Evolutionary conservation across 1,140 invertebrate genomes (phyloP).

Genomic region (Lepidurus couesii): DNA sequence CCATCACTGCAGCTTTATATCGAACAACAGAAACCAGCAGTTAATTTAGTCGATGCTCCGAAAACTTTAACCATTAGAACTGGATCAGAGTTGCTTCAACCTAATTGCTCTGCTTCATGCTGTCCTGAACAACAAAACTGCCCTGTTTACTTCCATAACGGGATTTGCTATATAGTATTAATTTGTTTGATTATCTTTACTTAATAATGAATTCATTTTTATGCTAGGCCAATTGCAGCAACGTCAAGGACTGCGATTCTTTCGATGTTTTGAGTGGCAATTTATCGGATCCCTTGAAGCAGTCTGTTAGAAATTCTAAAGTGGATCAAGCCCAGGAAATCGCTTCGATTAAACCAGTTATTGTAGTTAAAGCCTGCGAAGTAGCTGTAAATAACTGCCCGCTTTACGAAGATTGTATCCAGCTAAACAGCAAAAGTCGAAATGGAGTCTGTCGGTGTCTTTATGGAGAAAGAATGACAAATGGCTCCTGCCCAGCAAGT

Average conservation of each 20-base stretch:
- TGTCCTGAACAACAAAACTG: conserved; percentile 63
- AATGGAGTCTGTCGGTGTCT: background rate
- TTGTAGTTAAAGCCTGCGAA: conserved; percentile 26
- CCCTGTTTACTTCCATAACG: conserved; percentile 68
- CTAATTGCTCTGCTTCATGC: conserved; percentile 49
- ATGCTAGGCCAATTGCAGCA: background rate
- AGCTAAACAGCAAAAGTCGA: background rate
- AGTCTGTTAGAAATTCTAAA: background rate
- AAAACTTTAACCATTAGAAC: background rate
- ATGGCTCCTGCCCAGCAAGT: background rate
- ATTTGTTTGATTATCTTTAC: conserved; percentile 14
- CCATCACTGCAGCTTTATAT: background rate
- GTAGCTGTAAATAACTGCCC: conserved; percentile 29
- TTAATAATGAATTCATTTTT: conserved; percentile 14
- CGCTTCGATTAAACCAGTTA: conserved; percentile 42
- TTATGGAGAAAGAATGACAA: conserved; percentile 5
- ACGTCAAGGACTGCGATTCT: conserved; percentile 25
- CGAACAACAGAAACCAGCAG: background rate
- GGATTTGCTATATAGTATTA: conserved; percentile 64
- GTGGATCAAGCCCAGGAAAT: conserved; percentile 59
- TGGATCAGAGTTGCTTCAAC: background rate
- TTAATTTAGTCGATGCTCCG: background rate
- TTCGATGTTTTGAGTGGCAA: conserved; percentile 43
- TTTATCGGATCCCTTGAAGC: conserved; percentile 45
- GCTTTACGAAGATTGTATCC: background rate